Percentiles rank a stretch among this genome's conserved stretches.
phyloP scores from a whole-genome alignment of 2,888 invertebrate genomes.

The Phorcus lineatus region DNA sequence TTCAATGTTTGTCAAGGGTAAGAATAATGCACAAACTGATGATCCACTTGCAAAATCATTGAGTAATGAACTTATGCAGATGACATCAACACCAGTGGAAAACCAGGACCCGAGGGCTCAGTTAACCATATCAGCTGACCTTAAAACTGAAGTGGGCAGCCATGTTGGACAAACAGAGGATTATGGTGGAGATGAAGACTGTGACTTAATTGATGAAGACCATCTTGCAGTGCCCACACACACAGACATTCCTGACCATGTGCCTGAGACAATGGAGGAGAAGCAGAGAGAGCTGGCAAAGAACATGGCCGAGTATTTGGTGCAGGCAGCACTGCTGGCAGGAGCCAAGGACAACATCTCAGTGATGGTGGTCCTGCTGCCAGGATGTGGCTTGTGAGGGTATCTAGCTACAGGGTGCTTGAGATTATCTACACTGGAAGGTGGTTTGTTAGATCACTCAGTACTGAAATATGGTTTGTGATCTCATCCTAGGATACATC shows the following conservation, averaged over 20 bases:
- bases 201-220: slow-evolving; percentile 58
- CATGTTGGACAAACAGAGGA: slow-evolving; percentile 44
- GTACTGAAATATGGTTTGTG: too few species aligned
- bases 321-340: slow-evolving; percentile 72
- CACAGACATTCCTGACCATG: slow-evolving; percentile 51
- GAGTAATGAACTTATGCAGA: neutral
- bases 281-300: slow-evolving; percentile 62
- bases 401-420: neutral
- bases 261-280: slow-evolving; percentile 53
- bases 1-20: neutral
- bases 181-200: slow-evolving; percentile 42
- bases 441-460: too few species aligned
- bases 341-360: slow-evolving; percentile 72
- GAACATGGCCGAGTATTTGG: slow-evolving; percentile 68
- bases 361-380: slow-evolving; percentile 68
- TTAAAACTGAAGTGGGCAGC: slow-evolving; percentile 58
- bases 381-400: slow-evolving; percentile 63
- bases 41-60: neutral
- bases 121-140: slow-evolving; percentile 40
- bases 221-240: slow-evolving; percentile 51
- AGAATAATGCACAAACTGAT: neutral
- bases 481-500: too few species aligned
- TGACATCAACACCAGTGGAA: neutral
- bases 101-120: neutral
- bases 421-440: too few species aligned